Evolutionary conservation across 2,888 invertebrate species (phyloP), one percentile per base, ranked within the genome.

Genomic region (Volucella inanis): DNA sequence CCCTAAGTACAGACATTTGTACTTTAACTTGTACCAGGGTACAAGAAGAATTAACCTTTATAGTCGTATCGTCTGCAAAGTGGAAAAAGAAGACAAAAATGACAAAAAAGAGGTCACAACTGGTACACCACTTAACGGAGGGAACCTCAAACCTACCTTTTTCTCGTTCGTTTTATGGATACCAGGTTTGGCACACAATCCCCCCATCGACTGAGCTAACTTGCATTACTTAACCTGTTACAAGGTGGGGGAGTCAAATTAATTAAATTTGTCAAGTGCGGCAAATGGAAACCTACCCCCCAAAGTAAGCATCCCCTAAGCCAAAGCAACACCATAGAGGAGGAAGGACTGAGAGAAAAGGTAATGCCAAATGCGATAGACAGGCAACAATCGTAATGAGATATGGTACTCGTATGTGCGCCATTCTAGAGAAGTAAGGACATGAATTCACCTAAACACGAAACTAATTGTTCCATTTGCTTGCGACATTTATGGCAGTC

Each of bases 251-350:
- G 59, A 75, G 79, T 70, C 59, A 71, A 84, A 79, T 84, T 84
- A 84, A 84, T 84, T 84, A 80, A 79, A 84, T 84, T 84, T 84
- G 79, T 84, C 84, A 84, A 84, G 84, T 84, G 74, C 75, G 79
- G 65, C 68, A 70, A 64, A 70, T 70, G 70, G 31, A 79, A 74
- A 72, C 31, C 74, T 15, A 22, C 45, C 64, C 38, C 15, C 41
- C 18, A 31, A 31, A 31, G 31, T 31, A 31, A 31, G 12, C 22
- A 39, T 15, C 14, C 39, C 12, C 41, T 12, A 45, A 6, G 41
- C 39, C 14, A 55, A 38, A n/a, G 39, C 31, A 31, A 31, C 31
- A 31, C 31, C 31, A 31, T 31, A 31, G 31, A 31, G 31, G 31
- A 3, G 31, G 6, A 31, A 3, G 31, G 6, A 31, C 31, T 31